Conservation (phyloP, 2,113 vertebrate genomes). For the Triplophysa rosa region DNA sequence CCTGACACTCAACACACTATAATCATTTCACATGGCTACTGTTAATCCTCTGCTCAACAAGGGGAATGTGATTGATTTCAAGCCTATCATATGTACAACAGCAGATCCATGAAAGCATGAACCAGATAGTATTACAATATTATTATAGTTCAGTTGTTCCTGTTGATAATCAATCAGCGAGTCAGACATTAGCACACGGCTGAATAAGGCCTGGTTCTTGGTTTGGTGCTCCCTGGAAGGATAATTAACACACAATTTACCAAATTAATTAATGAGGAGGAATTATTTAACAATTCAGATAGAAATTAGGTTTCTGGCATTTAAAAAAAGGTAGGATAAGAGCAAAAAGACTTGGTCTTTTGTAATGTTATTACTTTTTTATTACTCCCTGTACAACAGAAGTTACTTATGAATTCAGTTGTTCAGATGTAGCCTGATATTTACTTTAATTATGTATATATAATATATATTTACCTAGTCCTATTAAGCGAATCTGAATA, state of each 20-base stretch:
- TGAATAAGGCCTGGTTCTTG: constrained; percentile 19
- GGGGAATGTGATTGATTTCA: constrained; percentile 21
- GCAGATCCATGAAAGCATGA: constrained; percentile 19
- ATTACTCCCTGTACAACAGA: no score
- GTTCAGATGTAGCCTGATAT: no score
- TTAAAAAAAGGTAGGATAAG: not conserved
- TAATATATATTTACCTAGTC: no score
- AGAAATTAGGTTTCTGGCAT: constrained; percentile 2
- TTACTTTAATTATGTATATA: no score
- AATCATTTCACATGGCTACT: not conserved
- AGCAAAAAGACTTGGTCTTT: no score
- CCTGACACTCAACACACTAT: constrained; percentile 5
- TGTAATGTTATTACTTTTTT: no score
- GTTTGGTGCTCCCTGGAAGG: not conserved
- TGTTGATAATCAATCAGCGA: constrained; percentile 29
- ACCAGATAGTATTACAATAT: constrained; percentile 5
- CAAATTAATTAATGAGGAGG: not conserved
- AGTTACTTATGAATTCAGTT: no score
- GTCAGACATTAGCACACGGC: constrained; percentile 3
- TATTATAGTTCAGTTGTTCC: constrained; percentile 30
- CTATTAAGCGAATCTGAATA: no score
- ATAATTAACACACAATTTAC: constrained; percentile 24
- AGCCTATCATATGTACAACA: constrained; percentile 26
- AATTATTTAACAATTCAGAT: constrained; percentile 12
- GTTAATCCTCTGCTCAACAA: constrained; percentile 3